Conservation (phyloP, 2,888 invertebrate genomes). For the Dasypogon diadema region DNA sequence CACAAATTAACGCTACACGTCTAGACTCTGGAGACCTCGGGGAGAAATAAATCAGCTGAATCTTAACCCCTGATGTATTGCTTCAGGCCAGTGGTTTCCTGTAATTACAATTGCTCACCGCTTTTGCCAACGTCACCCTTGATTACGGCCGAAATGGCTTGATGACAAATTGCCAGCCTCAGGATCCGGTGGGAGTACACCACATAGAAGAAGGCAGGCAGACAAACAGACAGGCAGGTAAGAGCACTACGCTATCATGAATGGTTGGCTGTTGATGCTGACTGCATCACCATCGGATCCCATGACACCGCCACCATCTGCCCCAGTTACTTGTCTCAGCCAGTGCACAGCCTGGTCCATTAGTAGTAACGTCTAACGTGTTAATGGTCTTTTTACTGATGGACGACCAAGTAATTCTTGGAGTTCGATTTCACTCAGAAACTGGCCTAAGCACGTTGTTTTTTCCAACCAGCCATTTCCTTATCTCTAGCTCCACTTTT, state of each 20-base stretch:
- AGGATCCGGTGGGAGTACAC: not conserved
- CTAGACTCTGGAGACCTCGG: not conserved
- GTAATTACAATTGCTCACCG: conserved; percentile 37
- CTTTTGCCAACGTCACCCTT: conserved; percentile 38
- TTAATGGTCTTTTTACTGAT: not conserved
- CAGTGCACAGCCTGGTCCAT: not conserved
- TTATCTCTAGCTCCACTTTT: not conserved
- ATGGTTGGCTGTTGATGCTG: not conserved
- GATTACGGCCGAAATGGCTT: conserved; percentile 27
- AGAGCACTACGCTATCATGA: too few species aligned
- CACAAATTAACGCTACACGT: conserved; percentile 38
- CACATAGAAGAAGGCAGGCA: not conserved
- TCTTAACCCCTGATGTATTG: conserved; percentile 40
- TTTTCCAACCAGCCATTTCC: not conserved
- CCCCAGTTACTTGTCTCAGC: not conserved
- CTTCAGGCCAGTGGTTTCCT: conserved; percentile 27
- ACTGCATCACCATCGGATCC: not conserved
- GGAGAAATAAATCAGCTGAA: conserved; percentile 35
- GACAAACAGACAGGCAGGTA: too few species aligned
- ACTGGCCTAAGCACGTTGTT: not conserved
- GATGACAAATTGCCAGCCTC: conserved; percentile 34
- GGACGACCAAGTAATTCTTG: conserved; percentile 1
- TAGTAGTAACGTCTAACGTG: too few species aligned
- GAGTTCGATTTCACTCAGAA: conserved; percentile 13
- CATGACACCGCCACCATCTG: not conserved